Evolutionary conservation across 2,888 invertebrate species (phyloP).

Genomic region (Molanna angustata): DNA sequence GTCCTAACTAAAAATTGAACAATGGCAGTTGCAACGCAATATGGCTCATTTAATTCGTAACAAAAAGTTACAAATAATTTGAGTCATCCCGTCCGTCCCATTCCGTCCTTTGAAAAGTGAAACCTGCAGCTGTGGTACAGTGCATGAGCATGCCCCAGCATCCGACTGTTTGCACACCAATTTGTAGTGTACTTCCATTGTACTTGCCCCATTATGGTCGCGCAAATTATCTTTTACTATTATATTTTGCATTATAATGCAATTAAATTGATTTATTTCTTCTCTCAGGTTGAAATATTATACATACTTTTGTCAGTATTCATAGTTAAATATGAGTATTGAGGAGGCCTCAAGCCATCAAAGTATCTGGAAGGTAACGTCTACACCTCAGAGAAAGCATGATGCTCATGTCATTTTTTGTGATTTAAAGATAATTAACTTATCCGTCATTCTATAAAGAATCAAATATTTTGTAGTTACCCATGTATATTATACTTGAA

Average conservation of each 20-base stretch:
- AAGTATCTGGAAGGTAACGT: too few relatives aligned
- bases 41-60: constrained; percentile 32
- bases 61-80: constrained; percentile 28
- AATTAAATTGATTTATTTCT: not conserved
- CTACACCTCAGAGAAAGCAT: too few relatives aligned
- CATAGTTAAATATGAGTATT: too few relatives aligned
- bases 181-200: not conserved
- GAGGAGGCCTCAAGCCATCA: too few relatives aligned
- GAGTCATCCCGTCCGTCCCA: constrained; percentile 25
- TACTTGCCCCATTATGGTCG: not conserved
- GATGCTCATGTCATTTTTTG: too few relatives aligned
- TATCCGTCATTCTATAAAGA: too few relatives aligned
- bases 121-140: constrained; percentile 30
- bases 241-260: not conserved
- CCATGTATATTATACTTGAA: too few relatives aligned
- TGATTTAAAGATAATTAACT: too few relatives aligned
- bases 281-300: too few relatives aligned
- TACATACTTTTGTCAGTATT: too few relatives aligned
- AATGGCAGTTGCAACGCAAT: constrained; percentile 28
- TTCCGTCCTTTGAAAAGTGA: constrained; percentile 29
- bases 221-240: not conserved
- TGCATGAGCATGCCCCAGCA: not conserved
- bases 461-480: too few relatives aligned
- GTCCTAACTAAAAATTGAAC: constrained; percentile 25
- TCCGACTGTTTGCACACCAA: not conserved